Percentiles rank a stretch among this genome's conserved stretches.
Evolutionary conservation across 2,113 vertebrate genomes (phyloP).

Genomic region (Saguinus imperator): DNA sequence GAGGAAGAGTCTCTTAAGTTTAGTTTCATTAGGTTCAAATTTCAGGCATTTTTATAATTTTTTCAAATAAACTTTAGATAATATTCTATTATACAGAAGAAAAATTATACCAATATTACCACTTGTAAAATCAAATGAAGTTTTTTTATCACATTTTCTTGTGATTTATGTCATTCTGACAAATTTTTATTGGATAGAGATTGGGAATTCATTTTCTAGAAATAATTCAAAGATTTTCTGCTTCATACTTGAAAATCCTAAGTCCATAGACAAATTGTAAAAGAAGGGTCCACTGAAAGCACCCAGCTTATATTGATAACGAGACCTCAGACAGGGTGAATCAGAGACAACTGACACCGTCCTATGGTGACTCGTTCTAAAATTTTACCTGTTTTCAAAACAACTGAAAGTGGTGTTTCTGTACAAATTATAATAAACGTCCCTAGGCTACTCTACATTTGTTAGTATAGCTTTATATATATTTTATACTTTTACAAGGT

Average conservation of each 20-base stretch:
- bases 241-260: background rate
- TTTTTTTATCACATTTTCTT: background rate
- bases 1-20: background rate
- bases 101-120: background rate
- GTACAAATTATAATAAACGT: background rate
- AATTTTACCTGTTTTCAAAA: background rate
- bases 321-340: rapidly evolving
- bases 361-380: background rate
- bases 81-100: background rate
- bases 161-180: background rate
- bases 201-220: background rate
- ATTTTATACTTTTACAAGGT: background rate
- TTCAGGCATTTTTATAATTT: background rate
- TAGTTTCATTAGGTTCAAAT: background rate
- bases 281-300: background rate
- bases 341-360: background rate
- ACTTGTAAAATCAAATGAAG: background rate
- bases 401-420: background rate
- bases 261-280: background rate
- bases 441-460: background rate
- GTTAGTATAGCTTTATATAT: background rate
- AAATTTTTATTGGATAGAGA: background rate
- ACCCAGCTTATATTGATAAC: background rate
- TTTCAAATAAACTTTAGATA: background rate
- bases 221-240: background rate